A percentile compares a stretch with the other conserved stretches of the same genome.
These are phyloP conservation scores for Bombus pascuorum DNA, from an alignment of 1,140 invertebrate genomes.

Conservation along the genomic window DNA sequence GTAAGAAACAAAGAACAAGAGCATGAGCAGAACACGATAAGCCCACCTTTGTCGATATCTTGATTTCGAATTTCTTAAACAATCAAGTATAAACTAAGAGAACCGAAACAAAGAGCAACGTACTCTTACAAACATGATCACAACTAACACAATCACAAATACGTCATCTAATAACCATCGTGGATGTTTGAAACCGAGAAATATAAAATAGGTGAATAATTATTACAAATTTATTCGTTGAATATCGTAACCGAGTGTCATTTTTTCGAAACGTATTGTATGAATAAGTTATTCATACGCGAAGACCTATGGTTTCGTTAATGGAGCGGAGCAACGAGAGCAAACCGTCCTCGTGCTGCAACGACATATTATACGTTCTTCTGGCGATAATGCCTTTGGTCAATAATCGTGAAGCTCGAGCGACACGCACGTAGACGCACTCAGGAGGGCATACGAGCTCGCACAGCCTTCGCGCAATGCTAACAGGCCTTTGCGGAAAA, in stretches of 20 bases:
- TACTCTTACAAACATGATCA: too few relatives aligned
- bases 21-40: too few relatives aligned
- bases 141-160: too few relatives aligned
- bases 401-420: slow-evolving; percentile 67
- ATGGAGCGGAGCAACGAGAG: slow-evolving; percentile 41
- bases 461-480: slow-evolving; percentile 66
- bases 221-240: background rate
- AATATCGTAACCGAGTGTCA: too few relatives aligned
- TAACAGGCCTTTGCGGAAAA: slow-evolving; percentile 71
- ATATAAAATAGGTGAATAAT: background rate
- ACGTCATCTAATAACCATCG: too few relatives aligned
- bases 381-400: slow-evolving; percentile 73
- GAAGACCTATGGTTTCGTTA: slow-evolving; percentile 40
- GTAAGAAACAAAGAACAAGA: too few relatives aligned
- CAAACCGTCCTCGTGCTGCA: slow-evolving; percentile 23
- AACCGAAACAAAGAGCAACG: too few relatives aligned
- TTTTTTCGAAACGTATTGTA: too few relatives aligned
- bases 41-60: too few relatives aligned
- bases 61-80: too few relatives aligned
- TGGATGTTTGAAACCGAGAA: too few relatives aligned
- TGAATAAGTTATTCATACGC: slow-evolving; percentile 41
- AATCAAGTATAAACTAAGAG: too few relatives aligned
- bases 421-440: slow-evolving; percentile 60
- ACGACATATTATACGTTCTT: slow-evolving; percentile 58
- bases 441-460: slow-evolving; percentile 38